Evolutionary conservation across 64 coral and sea anemone genomes (phyloP), one percentile per base, ranked within the genome.

Genomic region (Anthopleura sola): DNA sequence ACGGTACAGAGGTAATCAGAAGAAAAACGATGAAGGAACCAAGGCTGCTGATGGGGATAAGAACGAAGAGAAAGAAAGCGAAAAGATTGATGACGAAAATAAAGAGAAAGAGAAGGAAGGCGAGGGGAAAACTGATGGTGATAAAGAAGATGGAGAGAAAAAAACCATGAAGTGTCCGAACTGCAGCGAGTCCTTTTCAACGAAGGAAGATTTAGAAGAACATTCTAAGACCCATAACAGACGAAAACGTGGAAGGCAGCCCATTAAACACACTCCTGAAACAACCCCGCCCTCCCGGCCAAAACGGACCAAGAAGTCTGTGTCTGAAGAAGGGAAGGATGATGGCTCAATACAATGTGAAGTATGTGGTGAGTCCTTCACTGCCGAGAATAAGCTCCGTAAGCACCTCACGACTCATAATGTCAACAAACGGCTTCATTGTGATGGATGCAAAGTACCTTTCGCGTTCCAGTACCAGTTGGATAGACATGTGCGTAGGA

Each of bases 391-490:
- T 21, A 83, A 83, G 16, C 82, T 83, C 23, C 44, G 82, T 19
- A 83, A 83, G 39, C 82, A 83, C 39, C 50, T 83, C 2, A 56
- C 82, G 16, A 56, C 82, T 54, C 82, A 83, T 23, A 83, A 83
- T 34, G 82, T 83, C 19, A 60, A 83, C 13, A 83, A 83, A 56
- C 18, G 82, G 21, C 50, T 83, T 2, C 82, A 83, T 20, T 83
- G 82, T 83, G 82, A 83, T 83, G 82, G 82, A 0, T 83, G 82
- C 34, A 83, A 83, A 39, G 82, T 83, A 33, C 49, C 82, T 3
- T 83, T 83, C 29, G 82, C 82, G 7, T 83, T 83, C 82, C 82
- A 83, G 55, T 83, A 58, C 82, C 82, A 83, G 50, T 28, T 83
- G 28, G 82, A 83, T 20, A 31, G 29, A 6, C 82, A 83, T 51